These are phyloP conservation scores for Carposina sasakii DNA, from an alignment of 1,140 invertebrate genomes.

Conservation along the genomic window DNA sequence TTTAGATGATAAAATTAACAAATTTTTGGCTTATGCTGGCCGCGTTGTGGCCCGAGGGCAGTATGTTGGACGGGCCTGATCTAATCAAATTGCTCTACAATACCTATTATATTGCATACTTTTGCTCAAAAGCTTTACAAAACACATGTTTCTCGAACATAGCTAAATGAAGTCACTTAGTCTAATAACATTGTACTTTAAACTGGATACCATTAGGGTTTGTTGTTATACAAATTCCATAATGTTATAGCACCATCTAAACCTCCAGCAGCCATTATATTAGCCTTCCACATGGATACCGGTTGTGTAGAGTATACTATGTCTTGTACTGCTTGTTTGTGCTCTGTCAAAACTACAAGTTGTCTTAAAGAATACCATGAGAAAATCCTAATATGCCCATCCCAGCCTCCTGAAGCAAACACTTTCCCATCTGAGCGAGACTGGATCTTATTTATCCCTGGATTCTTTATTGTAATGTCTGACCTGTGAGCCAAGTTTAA, in stretches of 20 bases:
- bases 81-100: too few species aligned
- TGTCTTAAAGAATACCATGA: slow-evolving; percentile 84
- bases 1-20: too few species aligned
- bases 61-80: too few species aligned
- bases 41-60: too few species aligned
- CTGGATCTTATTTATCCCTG: slow-evolving; percentile 80
- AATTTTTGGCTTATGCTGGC: too few species aligned
- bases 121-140: too few species aligned
- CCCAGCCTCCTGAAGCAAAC: slow-evolving; percentile 84
- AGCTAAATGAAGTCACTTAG: too few species aligned
- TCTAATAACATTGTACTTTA: too few species aligned
- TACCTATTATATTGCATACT: too few species aligned
- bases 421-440: slow-evolving; percentile 83
- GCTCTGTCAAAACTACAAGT: slow-evolving; percentile 82
- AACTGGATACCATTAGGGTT: slow-evolving; percentile 47
- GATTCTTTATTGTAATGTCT: slow-evolving; percentile 78
- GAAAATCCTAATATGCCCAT: slow-evolving; percentile 82
- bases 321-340: slow-evolving; percentile 79
- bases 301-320: slow-evolving; percentile 76
- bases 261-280: slow-evolving; percentile 82
- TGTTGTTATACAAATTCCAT: slow-evolving; percentile 81
- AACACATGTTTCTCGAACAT: too few species aligned
- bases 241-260: slow-evolving; percentile 81
- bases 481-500: slow-evolving; percentile 74
- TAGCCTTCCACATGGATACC: slow-evolving; percentile 77